Evolutionary conservation across 2,888 invertebrate species (phyloP), one percentile per base, ranked within the genome.

Genomic region (Drosophila leonis): DNA sequence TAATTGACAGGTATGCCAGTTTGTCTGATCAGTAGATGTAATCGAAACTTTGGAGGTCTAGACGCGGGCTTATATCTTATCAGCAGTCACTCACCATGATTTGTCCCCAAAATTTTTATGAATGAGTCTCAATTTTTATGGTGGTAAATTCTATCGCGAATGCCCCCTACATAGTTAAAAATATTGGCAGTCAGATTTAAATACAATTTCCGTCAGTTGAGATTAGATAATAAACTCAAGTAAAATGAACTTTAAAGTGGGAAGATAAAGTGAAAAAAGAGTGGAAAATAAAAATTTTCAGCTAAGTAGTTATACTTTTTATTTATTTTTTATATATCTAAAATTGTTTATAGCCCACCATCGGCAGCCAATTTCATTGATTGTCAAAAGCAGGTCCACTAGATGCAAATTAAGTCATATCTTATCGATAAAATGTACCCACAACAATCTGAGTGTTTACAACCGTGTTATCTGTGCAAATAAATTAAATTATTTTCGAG

Each of bases 151-250:
- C n/a, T n/a, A n/a, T n/a, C n/a, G n/a, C 39, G 37, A 37, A 15
- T 37, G 15, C 37, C 37, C 37, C 35, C 13, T 35, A 35, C 35
- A 35, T 13, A 5, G 35, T 13, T 35, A 35, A 35, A 12, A 35
- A 35, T 35, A 13, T 35, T 13, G 9, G 12, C 10, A 37, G 57
- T 20, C 15, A 24, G 18, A n/a, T 3, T 31, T 37, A 35, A 48
- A 24, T 33, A 31, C 12, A 15, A 35, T 60, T 60, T 39, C 20
- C 12, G 33, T 9, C 24, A 12, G 18, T 39, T 24, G 27, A 15
- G 68, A 68, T 68, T 57, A 68, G 68, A 54, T 69, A 20, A 10
- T 37, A 13, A 39, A 29, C 20, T 68, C 27, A 29, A 68, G 59
- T 39, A 39, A 44, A 48, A 54, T 31, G 60, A 29, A 68, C 57